Percentiles rank a stretch among this genome's conserved stretches.
Evolutionary conservation across 2,797 vertebrate genomes (phyloP).

Genomic region (Mallotus villosus): DNA sequence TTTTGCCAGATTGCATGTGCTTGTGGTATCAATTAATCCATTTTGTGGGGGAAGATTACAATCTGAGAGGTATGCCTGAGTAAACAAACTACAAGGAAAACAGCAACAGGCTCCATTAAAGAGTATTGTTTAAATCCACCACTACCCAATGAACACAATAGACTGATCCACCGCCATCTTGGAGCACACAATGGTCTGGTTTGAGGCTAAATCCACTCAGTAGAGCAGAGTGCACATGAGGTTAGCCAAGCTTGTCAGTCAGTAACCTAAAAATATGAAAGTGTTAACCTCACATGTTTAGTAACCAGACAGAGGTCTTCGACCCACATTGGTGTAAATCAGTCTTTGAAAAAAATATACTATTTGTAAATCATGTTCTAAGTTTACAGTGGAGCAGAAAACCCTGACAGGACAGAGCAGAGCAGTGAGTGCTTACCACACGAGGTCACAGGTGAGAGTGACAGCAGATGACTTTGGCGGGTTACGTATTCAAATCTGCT

Average conservation of each 20-base stretch:
- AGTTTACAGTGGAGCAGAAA: background rate
- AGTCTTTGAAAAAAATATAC: background rate
- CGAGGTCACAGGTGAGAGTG: conserved; percentile 62
- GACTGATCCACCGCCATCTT: conserved; percentile 47
- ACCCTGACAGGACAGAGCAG: background rate
- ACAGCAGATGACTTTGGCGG: conserved; percentile 46
- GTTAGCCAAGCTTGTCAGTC: conserved; percentile 37
- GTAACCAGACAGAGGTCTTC: too few relatives aligned
- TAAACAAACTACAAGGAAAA: conserved; percentile 60
- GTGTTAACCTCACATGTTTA: too few relatives aligned
- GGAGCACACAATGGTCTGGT: conserved; percentile 51
- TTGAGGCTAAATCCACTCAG: conserved; percentile 17
- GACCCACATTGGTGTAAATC: too few relatives aligned
- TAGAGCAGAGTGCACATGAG: conserved; percentile 11
- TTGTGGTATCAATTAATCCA: conserved; percentile 30
- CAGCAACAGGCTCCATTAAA: conserved; percentile 45
- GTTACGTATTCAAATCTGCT: conserved; percentile 42
- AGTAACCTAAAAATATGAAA: background rate
- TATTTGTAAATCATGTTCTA: background rate
- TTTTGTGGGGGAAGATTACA: conserved; percentile 49
- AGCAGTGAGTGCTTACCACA: conserved; percentile 23
- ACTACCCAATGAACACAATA: conserved; percentile 56
- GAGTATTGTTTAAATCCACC: conserved; percentile 59
- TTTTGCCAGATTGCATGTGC: conserved; percentile 1
- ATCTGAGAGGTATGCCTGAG: conserved; percentile 48